Evolutionary conservation across 2,113 vertebrate genomes (phyloP), one percentile per base, ranked within the genome.

Genomic region (Hemichromis elongatus): DNA sequence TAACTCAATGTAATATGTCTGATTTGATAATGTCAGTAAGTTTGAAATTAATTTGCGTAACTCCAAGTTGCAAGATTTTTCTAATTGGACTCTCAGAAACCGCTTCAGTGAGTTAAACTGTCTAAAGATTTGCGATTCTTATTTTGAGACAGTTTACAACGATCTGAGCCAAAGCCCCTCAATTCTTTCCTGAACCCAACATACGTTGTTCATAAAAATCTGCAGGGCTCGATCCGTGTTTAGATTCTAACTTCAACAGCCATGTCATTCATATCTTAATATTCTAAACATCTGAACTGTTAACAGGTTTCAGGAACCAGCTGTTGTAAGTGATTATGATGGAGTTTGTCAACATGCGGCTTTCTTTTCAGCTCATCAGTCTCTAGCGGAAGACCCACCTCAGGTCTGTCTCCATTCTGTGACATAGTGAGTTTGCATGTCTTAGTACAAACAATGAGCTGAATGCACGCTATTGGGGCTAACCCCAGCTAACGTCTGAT

Each of bases 381-480:
- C 35, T 59, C 19, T 19, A 59, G 54, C 10, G 13, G 35, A 81
- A 63, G 73, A 53, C 80, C 79, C 75, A 57, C 55, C 73, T 61
- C 78, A n/a, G 21, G 40, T 75, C 78, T 79, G 53, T 57, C 84
- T 57, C 53, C 12, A 18, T 77, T 77, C 79, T 70, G 73, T 80
- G n/a, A 66, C 78, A 28, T 33, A 13, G 16, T 6, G 10, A 30
- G 80, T 89, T 85, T 78, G 83, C 87, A 68, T 82, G 83, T 81
- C 77, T 68, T 6, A 52, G 16, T 77, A 4, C 88, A 94, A 93
- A 94, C 90, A 93, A 26, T 13, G 35, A 75, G 28, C 79, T 21
- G 61, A 37, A 42, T 54, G 86, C 82, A 79, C 47, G 77, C 82
- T 28, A 79, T 35, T 16, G 40, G n/a, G 55, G 82, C 78, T 80